Evolutionary conservation across 1,140 invertebrate species (phyloP).

Genomic region (Pseudomyrmex dendroicus): DNA sequence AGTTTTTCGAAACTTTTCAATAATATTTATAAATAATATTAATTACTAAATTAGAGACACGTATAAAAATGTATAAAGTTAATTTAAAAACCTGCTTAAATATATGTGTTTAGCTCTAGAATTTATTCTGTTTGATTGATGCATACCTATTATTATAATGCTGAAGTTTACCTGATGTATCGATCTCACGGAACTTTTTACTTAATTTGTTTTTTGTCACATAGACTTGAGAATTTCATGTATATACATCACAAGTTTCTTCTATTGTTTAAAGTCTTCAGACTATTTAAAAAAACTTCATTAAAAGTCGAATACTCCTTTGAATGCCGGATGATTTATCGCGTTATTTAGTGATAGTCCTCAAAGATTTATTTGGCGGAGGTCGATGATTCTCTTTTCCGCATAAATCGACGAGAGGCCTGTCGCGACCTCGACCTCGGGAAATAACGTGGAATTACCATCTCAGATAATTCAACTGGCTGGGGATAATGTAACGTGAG

Average conservation of each 20-base stretch:
- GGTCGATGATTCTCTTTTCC: constrained; percentile 60
- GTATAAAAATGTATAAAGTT: neutral
- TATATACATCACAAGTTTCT: neutral
- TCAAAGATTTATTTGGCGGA: constrained; percentile 41
- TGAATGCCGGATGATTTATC: constrained; percentile 40
- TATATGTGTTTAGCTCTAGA: neutral
- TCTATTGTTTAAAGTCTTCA: constrained; percentile 6
- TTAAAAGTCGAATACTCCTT: constrained; percentile 31
- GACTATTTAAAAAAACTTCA: neutral
- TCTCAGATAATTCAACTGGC: constrained; percentile 41
- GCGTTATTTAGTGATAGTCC: constrained; percentile 38
- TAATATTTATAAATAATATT: neutral
- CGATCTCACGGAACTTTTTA: neutral
- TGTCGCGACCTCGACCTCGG: constrained; percentile 64
- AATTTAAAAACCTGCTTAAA: constrained; percentile 14
- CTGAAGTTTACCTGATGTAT: neutral
- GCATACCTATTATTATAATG: neutral
- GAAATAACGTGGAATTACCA: constrained; percentile 57
- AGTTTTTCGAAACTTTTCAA: neutral
- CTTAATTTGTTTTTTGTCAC: neutral
- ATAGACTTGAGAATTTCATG: neutral
- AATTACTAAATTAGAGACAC: neutral
- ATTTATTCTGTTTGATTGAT: constrained; percentile 11
- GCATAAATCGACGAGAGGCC: constrained; percentile 37
- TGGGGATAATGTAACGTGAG: constrained; percentile 61